Evolutionary conservation across 2,113 vertebrate genomes (phyloP), one percentile per base, ranked within the genome.

Genomic region (Castor canadensis): DNA sequence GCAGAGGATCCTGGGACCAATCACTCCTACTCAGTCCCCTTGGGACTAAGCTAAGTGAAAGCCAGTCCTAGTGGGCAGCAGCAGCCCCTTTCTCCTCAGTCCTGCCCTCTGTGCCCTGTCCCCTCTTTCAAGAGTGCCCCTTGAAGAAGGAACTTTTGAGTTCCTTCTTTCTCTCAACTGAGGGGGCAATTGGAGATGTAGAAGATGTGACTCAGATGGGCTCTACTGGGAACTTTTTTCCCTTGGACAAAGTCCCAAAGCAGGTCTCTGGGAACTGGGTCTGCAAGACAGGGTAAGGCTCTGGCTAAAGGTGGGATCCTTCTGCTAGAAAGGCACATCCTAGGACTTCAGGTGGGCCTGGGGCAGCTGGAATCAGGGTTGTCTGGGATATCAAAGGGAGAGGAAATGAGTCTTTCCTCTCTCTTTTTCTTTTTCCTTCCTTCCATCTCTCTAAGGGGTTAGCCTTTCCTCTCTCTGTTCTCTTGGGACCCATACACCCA

Each of bases 1-100:
- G 30, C 69, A 89, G 89, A 84, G 52, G 73, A 64, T 83, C 89
- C 16, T 52, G n/a, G 91, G 85, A 32, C 52, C 86, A 93, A n/a
- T 30, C 79, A 38, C 82, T 89, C 88, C 93, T 76, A 52, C 16
- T 86, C 1, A 2, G 88, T 43, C 75, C 38, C 17, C 75, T n/a
- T 81, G 52, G 79, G 69, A 43, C 77, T 67, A 32, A 95, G 79
- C 72, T 87, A 91, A 91, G 91, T 83, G 24, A 47, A 95, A 97
- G 93, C 93, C 84, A 96, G 67, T n/a, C 80, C 71, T 77, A 66
- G 81, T 80, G 81, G 87, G 89, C 10, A 89, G 73, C 71, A 82
- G 69, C 38, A 67, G 45, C 45, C 77, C 71, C 43, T 77, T 47
- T 43, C 62, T 72, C 72, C 56, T 79, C 40, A 30, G 64, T 32